Conservation (phyloP, 2,113 vertebrate genomes). For the Boleophthalmus pectinirostris region DNA sequence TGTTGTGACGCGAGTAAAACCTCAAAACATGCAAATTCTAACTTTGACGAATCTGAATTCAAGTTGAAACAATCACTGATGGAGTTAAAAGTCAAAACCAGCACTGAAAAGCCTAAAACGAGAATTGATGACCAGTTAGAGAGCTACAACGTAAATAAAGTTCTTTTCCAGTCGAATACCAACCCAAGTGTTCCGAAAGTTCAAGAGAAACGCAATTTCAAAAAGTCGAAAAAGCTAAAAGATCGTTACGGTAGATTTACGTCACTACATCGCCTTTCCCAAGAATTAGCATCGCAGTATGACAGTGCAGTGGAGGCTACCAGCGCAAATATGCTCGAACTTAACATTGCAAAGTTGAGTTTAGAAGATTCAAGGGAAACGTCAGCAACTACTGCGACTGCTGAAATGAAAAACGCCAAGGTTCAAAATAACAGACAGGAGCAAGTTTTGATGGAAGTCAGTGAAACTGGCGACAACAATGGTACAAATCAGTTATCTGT, state of each 20-base stretch:
- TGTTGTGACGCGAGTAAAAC: not conserved
- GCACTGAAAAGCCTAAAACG: not conserved
- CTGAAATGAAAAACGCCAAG: not conserved
- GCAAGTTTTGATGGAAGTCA: not conserved
- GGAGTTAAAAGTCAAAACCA: not conserved
- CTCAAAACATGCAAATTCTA: not conserved
- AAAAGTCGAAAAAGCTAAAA: conserved; percentile 49
- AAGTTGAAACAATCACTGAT: not conserved
- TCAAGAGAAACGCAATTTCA: conserved; percentile 1
- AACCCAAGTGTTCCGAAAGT: conserved; percentile 8
- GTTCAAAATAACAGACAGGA: not conserved
- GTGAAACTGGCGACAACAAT: not conserved
- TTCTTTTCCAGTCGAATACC: conserved; percentile 3
- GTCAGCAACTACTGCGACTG: not conserved
- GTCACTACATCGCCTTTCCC: not conserved
- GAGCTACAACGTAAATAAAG: not conserved
- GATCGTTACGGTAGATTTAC: not conserved
- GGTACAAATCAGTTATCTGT: not conserved
- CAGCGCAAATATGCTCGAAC: not conserved
- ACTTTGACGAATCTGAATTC: not conserved
- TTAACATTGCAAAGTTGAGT: conserved; percentile 6
- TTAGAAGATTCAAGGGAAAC: conserved; percentile 2
- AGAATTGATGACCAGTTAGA: not conserved
- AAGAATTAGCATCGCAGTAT: not conserved
- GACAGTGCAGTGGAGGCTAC: not conserved